Percentiles rank a stretch among this genome's conserved stretches.
Conservation (phyloP, 1,140 invertebrate genomes). For the Bombus terrestris region DNA sequence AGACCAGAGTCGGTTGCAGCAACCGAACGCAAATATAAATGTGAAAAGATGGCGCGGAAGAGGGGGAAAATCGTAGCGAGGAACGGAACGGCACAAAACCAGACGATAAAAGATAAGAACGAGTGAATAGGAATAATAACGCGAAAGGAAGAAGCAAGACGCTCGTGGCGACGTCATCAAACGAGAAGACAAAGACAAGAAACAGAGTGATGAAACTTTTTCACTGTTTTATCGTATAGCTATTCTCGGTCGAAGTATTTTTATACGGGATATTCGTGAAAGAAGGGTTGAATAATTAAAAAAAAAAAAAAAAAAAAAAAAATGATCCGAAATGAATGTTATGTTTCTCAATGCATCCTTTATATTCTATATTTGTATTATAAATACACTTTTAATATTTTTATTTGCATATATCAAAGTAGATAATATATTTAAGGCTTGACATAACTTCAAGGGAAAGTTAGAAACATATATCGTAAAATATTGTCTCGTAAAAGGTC, state of each 20-base stretch:
- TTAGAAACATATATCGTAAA: no score
- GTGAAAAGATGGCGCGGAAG: background rate
- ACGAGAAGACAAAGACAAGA: background rate
- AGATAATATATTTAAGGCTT: no score
- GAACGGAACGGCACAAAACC: background rate
- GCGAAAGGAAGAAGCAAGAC: background rate
- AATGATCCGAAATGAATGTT: no score
- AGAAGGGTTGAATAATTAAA: background rate
- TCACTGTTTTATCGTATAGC: background rate
- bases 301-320: background rate
- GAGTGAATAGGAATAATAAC: background rate
- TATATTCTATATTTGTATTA: no score
- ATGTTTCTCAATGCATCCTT: no score
- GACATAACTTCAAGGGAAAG: no score
- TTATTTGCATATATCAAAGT: no score
- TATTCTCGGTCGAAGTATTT: background rate
- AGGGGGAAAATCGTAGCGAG: background rate
- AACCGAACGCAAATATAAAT: slow-evolving; percentile 25
- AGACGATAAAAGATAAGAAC: slow-evolving; percentile 23
- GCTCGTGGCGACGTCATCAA: background rate
- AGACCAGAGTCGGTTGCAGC: background rate
- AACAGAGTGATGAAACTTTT: background rate
- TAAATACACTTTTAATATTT: no score
- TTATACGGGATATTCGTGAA: background rate
- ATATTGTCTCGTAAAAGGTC: no score